Evolutionary conservation across 2,888 invertebrate species (phyloP).

Genomic region (Meganola albula): DNA sequence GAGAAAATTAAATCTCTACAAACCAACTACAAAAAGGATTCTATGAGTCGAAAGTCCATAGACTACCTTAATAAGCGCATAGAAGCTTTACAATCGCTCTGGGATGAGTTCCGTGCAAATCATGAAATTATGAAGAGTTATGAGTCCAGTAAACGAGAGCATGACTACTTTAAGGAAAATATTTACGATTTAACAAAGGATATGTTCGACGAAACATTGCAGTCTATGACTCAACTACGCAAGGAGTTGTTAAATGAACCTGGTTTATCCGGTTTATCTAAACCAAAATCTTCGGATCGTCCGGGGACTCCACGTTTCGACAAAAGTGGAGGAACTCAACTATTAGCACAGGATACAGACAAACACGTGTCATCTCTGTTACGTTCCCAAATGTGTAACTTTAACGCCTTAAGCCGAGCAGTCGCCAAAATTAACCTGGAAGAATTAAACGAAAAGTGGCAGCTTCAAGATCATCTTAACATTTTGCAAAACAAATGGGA

Average conservation of each 20-base stretch:
- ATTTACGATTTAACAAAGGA: neutral
- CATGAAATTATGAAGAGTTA: neutral
- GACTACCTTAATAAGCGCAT: too few species aligned
- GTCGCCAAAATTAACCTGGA: neutral
- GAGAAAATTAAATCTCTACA: too few species aligned
- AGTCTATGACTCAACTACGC: neutral
- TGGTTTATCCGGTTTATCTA: neutral
- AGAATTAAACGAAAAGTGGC: conserved; percentile 2
- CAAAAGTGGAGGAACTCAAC: neutral
- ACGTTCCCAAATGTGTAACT: conserved; percentile 2
- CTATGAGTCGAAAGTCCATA: too few species aligned
- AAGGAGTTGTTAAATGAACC: neutral
- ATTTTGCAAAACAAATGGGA: conserved; percentile 4
- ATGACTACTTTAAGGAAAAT: too few species aligned
- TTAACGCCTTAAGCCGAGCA: neutral
- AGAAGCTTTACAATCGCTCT: too few species aligned
- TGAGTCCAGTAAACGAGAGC: too few species aligned
- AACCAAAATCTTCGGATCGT: neutral
- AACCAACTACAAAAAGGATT: too few species aligned
- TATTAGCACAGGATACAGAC: too few species aligned
- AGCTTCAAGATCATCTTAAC: conserved; percentile 3
- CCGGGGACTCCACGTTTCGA: neutral
- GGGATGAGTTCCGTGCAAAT: too few species aligned
- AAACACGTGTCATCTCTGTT: neutral
- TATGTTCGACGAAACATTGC: neutral